Evolutionary conservation across 2,113 vertebrate species (phyloP).

Genomic region (Neotoma lepida): DNA sequence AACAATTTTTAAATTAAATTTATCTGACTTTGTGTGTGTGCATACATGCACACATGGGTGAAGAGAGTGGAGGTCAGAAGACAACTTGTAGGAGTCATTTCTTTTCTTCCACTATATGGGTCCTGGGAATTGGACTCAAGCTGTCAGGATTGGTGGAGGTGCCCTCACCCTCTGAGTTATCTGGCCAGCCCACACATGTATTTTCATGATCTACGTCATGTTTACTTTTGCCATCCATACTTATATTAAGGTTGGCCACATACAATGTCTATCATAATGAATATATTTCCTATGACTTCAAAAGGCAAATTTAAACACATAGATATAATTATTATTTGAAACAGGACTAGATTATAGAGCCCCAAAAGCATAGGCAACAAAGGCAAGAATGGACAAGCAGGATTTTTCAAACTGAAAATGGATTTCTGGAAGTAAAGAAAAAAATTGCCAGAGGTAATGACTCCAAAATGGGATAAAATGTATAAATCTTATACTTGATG

Average conservation of each 20-base stretch:
- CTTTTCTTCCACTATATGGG: too few relatives aligned
- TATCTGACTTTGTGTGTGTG: neutral
- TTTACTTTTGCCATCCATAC: neutral
- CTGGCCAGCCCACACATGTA: too few relatives aligned
- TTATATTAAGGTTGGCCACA: conserved; percentile 19
- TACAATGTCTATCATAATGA: neutral
- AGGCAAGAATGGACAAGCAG: neutral
- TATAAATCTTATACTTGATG: neutral
- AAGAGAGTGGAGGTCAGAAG: neutral
- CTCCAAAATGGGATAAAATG: neutral
- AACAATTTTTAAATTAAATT: neutral
- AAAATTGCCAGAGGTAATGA: neutral
- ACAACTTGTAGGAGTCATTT: neutral
- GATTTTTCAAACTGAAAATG: neutral
- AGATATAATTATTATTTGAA: neutral
- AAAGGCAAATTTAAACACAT: conserved; percentile 2
- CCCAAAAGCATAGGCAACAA: neutral
- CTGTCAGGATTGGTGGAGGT: neutral
- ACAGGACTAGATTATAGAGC: neutral
- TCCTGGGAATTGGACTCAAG: too few relatives aligned
- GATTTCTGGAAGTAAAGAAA: neutral
- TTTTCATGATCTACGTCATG: neutral
- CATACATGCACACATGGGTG: neutral
- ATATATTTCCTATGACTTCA: neutral
- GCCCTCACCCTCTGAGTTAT: neutral